A percentile compares a stretch with the other conserved stretches of the same genome.
phyloP scores from a whole-genome alignment of 2,797 vertebrate species.

The Heteromormyrus szaboi region DNA sequence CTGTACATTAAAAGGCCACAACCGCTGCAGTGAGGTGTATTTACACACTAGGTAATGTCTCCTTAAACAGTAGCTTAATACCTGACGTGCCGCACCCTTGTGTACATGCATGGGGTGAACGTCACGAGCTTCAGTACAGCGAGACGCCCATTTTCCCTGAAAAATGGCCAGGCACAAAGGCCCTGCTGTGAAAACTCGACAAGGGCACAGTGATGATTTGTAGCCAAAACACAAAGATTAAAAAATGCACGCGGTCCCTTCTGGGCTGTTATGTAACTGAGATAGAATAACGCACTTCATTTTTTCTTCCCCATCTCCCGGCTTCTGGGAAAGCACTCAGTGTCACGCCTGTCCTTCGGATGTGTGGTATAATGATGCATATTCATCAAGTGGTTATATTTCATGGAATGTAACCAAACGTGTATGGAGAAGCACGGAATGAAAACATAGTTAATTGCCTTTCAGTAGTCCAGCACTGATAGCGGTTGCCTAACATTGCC shows the following conservation, averaged over 20 bases:
- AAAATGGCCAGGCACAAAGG: background rate
- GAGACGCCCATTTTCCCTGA: background rate
- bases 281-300: background rate
- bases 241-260: background rate
- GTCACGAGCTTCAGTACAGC: background rate
- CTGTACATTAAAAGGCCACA: background rate
- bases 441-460: background rate
- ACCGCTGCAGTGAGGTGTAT: background rate
- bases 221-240: slow-evolving; percentile 1
- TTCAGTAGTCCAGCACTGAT: background rate
- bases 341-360: background rate
- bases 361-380: background rate
- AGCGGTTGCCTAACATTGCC: background rate
- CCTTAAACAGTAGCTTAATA: background rate
- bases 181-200: background rate
- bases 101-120: background rate
- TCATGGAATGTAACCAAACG: background rate
- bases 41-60: background rate
- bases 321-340: slow-evolving; percentile 2
- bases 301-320: background rate
- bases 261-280: background rate
- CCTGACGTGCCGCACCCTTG: background rate
- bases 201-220: background rate
- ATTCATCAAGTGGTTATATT: slow-evolving; percentile 5
- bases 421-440: background rate